Conservation (phyloP, 2,888 invertebrate genomes). For the Latheticus oryzae region DNA sequence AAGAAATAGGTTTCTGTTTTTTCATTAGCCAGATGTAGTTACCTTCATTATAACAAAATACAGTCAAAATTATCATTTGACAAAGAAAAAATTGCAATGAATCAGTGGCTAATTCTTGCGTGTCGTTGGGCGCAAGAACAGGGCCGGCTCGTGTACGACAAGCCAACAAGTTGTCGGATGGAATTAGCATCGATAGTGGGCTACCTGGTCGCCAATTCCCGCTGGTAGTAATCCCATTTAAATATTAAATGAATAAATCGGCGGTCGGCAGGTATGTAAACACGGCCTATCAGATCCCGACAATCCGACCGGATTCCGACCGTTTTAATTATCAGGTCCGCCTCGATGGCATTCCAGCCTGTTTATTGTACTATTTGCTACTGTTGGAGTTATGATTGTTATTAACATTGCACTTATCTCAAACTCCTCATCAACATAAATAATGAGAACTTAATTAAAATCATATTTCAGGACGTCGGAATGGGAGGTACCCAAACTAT, state of each 20-base stretch:
- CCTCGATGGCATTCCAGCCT: conserved; percentile 51
- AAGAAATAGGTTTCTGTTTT: too few species aligned
- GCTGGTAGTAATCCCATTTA: conserved; percentile 45
- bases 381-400: conserved; percentile 52
- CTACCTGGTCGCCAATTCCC: conserved; percentile 41
- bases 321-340: conserved; percentile 54
- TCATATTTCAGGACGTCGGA: conserved; percentile 50
- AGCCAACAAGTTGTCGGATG: conserved; percentile 25
- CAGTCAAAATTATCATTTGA: too few species aligned
- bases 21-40: too few species aligned
- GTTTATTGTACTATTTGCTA: conserved; percentile 53
- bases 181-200: conserved; percentile 39
- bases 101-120: too few species aligned
- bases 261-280: conserved; percentile 47
- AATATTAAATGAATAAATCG: conserved; percentile 53
- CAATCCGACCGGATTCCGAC: conserved; percentile 52
- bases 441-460: conserved; percentile 60
- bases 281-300: conserved; percentile 46
- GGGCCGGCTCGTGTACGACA: conserved; percentile 35
- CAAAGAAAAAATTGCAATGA: too few species aligned
- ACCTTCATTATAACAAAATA: too few species aligned
- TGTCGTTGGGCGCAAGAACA: conserved; percentile 11
- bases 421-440: conserved; percentile 56
- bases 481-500: conserved; percentile 44
- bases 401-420: conserved; percentile 49